These are phyloP conservation scores for Irena cyanogastra DNA, from an alignment of 2,113 vertebrate genomes.

Conservation along the genomic window DNA sequence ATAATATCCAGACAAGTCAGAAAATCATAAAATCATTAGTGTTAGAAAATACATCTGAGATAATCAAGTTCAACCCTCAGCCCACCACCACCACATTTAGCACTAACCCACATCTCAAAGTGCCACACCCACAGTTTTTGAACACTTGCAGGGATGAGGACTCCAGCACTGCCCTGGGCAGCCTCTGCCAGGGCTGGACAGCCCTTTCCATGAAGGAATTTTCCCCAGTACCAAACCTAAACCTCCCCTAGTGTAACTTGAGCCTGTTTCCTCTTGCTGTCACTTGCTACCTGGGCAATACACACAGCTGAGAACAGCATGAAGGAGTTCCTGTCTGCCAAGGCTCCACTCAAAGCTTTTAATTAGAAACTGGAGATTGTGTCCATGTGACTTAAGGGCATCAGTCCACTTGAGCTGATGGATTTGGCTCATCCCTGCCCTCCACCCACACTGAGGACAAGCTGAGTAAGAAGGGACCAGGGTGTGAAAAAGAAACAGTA, in stretches of 20 bases:
- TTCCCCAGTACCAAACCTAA: background rate
- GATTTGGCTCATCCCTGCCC: background rate
- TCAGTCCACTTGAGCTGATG: fast-evolving
- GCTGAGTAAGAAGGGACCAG: background rate
- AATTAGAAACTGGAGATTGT: background rate
- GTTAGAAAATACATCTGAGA: background rate
- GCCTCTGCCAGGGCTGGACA: background rate
- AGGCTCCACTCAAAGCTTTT: background rate
- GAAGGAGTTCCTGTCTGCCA: background rate
- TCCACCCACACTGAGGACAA: background rate
- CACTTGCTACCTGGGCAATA: background rate
- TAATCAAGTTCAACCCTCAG: background rate
- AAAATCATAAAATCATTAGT: background rate
- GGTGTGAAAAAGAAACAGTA: background rate
- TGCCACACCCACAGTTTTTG: background rate
- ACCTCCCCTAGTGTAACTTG: background rate
- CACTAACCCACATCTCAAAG: too few relatives aligned
- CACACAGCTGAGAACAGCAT: background rate
- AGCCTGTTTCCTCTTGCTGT: background rate
- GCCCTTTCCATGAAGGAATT: too few relatives aligned
- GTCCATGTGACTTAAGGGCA: fast-evolving
- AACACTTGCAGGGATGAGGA: background rate
- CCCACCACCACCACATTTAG: background rate
- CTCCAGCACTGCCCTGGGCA: background rate
- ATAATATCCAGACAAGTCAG: background rate